Base-by-base conservation (phyloP, 2,888 invertebrate genomes). In the Leuctra nigra region DNA sequence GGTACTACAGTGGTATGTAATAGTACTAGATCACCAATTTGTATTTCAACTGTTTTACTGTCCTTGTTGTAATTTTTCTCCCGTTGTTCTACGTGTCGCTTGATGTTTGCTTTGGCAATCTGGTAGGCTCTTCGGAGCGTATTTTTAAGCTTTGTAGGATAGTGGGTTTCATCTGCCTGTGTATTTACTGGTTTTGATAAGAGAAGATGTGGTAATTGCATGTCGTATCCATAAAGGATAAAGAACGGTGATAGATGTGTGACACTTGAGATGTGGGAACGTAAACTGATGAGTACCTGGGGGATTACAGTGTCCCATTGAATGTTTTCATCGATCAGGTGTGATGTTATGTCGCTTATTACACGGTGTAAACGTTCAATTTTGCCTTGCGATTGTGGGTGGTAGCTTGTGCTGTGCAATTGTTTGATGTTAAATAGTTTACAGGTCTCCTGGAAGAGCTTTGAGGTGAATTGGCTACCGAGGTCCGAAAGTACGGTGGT, bases 321-420 rank as follows among this genome's bases (percentile, higher is more conserved):
- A 11, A 4, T 2, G n/a, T 18, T 7, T 2, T 39, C 39, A 2
- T 2, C n/a, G 2, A n/a, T 16, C 16, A 18, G 20, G 18, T 39
- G 39, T 13, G 11, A 13, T 9, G 20, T 4, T 2, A 39, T 39
- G 9, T 39, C 39, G 20, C 3, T 9, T 18, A 39, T 39, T 2
- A 39, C 39, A 6, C 57, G 46, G 53, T 63, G 61, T 1, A 55
- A 22, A 2, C 63, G 38, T 46, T 63, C 63, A 13, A 56, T 47
- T 2, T 58, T 20, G 1, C 59, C 59, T 36, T 63, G 62, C 2
- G 58, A 11, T 25, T 63, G 62, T 1, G 63, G 62, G 16, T 62
- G 59, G 54, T 64, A 63, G 1, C 57, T 18, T 9, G 64, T 59
- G 1, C 61, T 62, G 20, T 29, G 55, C 3, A 50, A 54, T 6